A percentile compares a stretch with the other conserved stretches of the same genome.
These are phyloP conservation scores for Empidonax traillii DNA, from an alignment of 2,113 vertebrate genomes.

Conservation along the genomic window DNA sequence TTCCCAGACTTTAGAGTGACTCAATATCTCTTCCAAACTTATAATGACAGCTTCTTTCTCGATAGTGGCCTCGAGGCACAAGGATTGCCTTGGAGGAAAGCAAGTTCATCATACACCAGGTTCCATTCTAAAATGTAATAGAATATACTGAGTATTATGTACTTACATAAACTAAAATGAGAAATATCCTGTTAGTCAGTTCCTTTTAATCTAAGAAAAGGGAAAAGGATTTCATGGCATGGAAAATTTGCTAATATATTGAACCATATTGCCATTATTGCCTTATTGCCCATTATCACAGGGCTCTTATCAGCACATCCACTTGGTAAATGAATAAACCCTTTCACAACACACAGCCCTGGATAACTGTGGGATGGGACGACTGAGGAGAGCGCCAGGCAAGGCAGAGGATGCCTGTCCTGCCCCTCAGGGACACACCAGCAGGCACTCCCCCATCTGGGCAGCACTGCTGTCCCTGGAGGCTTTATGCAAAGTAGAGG, in stretches of 20 bases:
- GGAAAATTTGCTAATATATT: slow-evolving; percentile 5
- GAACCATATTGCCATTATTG: slow-evolving; percentile 1
- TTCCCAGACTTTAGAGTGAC: neutral
- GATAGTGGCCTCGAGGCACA: rapidly evolving
- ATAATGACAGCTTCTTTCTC: neutral
- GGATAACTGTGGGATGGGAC: neutral
- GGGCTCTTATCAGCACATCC: slow-evolving; percentile 25
- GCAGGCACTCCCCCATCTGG: neutral
- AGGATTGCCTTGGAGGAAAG: neutral
- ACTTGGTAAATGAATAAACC: slow-evolving; percentile 12
- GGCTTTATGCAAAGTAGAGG: neutral
- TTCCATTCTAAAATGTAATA: neutral
- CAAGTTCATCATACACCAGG: neutral
- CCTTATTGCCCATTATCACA: neutral
- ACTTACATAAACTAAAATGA: neutral
- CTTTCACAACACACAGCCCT: neutral
- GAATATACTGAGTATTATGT: neutral
- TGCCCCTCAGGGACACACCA: neutral
- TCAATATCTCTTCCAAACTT: neutral
- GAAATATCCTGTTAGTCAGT: neutral
- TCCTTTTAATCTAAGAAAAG: neutral
- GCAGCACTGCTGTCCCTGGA: neutral
- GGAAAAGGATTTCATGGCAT: neutral
- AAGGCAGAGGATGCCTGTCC: neutral
- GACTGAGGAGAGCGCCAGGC: neutral